phyloP scores from a whole-genome alignment of 92 coral and sea anemone species.

The Anthopleura xanthogrammica region DNA sequence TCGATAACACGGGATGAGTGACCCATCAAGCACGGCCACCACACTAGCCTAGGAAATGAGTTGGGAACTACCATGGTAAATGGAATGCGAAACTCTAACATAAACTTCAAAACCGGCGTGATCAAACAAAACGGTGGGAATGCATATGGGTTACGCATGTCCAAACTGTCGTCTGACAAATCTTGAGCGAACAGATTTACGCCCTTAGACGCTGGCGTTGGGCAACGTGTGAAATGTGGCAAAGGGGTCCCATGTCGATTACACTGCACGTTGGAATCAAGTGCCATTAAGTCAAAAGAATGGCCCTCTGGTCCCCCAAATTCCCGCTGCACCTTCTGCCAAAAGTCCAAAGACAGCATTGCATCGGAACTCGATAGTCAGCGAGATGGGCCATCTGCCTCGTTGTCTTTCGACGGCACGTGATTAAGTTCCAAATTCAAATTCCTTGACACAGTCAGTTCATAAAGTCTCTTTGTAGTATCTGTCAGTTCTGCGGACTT shows the following conservation, averaged over 20 bases:
- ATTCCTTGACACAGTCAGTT: neutral
- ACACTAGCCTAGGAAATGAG: neutral
- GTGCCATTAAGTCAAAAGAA: constrained; percentile 24
- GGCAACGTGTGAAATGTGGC: constrained; percentile 35
- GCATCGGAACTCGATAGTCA: constrained; percentile 5
- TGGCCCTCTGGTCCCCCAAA: constrained; percentile 19
- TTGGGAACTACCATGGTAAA: constrained; percentile 34
- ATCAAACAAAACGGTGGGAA: constrained; percentile 30
- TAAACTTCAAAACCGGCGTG: constrained; percentile 27
- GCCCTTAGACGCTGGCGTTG: constrained; percentile 24
- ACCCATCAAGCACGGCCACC: no score
- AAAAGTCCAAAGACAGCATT: neutral
- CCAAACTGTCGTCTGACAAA: neutral
- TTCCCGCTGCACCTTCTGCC: neutral
- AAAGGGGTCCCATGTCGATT: no score
- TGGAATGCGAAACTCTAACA: neutral
- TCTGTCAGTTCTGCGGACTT: constrained; percentile 20
- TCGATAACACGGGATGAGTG: no score
- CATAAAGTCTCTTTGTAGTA: constrained; percentile 11
- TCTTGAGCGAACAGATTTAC: constrained; percentile 38
- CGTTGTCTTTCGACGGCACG: constrained; percentile 20
- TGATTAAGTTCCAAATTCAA: constrained; percentile 6
- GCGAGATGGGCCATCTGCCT: constrained; percentile 37
- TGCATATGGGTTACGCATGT: constrained; percentile 36
- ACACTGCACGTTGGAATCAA: constrained; percentile 22